Conservation (phyloP, 2,888 invertebrate species). For the Mesodorylaimus sp. region DNA sequence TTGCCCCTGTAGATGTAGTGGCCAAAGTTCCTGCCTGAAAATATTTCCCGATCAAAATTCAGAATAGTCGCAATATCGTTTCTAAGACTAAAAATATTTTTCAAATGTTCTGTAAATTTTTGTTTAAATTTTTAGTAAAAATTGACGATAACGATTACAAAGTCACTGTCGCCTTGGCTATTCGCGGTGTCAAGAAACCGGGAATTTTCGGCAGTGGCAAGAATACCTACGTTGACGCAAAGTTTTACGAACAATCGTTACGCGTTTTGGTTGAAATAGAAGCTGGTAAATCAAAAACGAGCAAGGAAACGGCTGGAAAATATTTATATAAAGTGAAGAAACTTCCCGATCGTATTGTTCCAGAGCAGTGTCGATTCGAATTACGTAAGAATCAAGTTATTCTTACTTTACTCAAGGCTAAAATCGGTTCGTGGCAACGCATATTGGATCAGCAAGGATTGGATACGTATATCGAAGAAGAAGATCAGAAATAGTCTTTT, state of each 20-base stretch:
- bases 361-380: background rate
- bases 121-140: slow-evolving; percentile 3
- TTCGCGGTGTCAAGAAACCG: slow-evolving; percentile 1
- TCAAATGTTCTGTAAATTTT: too few species aligned
- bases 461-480: too few species aligned
- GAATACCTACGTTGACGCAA: background rate
- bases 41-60: too few species aligned
- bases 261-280: background rate
- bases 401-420: background rate
- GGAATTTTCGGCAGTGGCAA: too few species aligned
- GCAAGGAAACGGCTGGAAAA: background rate
- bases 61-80: too few species aligned
- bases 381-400: background rate
- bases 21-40: too few species aligned
- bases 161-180: background rate
- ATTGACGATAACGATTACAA: background rate
- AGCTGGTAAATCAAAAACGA: too few species aligned
- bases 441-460: background rate
- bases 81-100: too few species aligned
- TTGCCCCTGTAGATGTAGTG: too few species aligned
- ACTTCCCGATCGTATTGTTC: background rate
- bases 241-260: background rate
- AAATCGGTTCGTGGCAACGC: background rate
- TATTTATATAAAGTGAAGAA: slow-evolving; percentile 1
- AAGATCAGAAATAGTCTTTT: too few species aligned